Evolutionary conservation across 1,140 invertebrate genomes (phyloP).

Genomic region (Dreissena polymorpha): DNA sequence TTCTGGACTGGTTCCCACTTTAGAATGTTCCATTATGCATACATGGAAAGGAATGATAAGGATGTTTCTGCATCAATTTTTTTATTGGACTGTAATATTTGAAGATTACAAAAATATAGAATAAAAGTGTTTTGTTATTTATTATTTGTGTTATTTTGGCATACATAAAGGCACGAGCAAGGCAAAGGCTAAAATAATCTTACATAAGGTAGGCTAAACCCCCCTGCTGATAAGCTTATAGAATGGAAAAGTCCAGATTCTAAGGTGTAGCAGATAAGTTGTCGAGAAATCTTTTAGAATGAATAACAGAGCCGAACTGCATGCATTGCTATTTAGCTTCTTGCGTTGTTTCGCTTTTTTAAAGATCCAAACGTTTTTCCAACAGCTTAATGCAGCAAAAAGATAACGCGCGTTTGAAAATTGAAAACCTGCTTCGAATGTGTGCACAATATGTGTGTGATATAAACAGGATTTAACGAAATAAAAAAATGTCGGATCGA

Average conservation of each 20-base stretch:
- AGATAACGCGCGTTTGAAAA: slow-evolving; percentile 52
- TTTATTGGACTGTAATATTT: too few relatives aligned
- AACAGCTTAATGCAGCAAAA: slow-evolving; percentile 46
- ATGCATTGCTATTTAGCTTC: slow-evolving; percentile 56
- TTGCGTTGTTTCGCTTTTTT: slow-evolving; percentile 41
- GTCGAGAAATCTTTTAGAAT: slow-evolving; percentile 19
- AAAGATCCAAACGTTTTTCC: slow-evolving; percentile 22
- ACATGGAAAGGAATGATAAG: too few relatives aligned
- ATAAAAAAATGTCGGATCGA: slow-evolving; percentile 70
- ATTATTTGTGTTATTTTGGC: too few relatives aligned
- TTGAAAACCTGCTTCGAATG: slow-evolving; percentile 45
- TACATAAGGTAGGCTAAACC: background rate
- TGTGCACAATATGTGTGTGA: slow-evolving; percentile 53
- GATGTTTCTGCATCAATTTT: too few relatives aligned
- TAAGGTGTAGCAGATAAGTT: slow-evolving; percentile 9
- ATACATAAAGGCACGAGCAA: too few relatives aligned
- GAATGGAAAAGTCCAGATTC: slow-evolving; percentile 24
- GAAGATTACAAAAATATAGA: too few relatives aligned
- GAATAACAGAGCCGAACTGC: slow-evolving; percentile 54
- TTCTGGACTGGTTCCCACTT: slow-evolving; percentile 26
- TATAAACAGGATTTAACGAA: slow-evolving; percentile 22
- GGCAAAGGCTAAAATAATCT: too few relatives aligned
- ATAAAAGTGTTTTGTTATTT: too few relatives aligned
- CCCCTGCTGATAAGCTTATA: background rate
- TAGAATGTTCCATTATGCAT: slow-evolving; percentile 10